Conservation (phyloP, 2,113 vertebrate genomes). For the Natator depressus region DNA sequence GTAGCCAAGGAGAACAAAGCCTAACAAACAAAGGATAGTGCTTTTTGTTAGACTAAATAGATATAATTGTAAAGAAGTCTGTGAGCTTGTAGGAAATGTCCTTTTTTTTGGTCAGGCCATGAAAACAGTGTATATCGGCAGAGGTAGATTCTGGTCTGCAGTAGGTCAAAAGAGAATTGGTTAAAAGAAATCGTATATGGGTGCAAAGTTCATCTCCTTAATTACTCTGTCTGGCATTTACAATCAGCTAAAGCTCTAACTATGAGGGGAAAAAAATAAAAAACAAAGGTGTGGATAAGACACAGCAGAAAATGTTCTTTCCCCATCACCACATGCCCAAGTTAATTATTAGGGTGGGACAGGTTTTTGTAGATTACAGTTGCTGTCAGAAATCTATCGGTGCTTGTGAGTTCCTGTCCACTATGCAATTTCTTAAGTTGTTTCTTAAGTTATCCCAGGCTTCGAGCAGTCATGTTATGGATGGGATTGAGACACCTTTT, state of each 20-base stretch:
- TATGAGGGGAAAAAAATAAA: neutral
- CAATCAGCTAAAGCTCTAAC: constrained; percentile 23
- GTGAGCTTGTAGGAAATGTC: constrained; percentile 45
- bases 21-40: neutral
- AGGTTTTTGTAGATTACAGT: neutral
- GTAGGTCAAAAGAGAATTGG: constrained; percentile 9
- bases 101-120: constrained; percentile 22
- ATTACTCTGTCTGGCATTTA: neutral
- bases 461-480: neutral
- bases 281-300: neutral
- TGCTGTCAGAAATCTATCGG: neutral
- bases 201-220: constrained; percentile 52
- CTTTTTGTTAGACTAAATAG: neutral
- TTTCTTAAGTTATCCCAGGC: neutral
- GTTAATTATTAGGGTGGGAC: neutral
- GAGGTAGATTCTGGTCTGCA: neutral
- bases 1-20: constrained; percentile 37
- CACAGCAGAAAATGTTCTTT: constrained; percentile 19
- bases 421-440: rapidly evolving
- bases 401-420: neutral
- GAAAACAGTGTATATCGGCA: neutral
- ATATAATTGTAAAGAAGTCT: constrained; percentile 19
- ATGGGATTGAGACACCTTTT: neutral
- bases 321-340: neutral
- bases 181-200: neutral